Conservation (phyloP, 1,140 invertebrate genomes). For the Octopus bimaculoides region DNA sequence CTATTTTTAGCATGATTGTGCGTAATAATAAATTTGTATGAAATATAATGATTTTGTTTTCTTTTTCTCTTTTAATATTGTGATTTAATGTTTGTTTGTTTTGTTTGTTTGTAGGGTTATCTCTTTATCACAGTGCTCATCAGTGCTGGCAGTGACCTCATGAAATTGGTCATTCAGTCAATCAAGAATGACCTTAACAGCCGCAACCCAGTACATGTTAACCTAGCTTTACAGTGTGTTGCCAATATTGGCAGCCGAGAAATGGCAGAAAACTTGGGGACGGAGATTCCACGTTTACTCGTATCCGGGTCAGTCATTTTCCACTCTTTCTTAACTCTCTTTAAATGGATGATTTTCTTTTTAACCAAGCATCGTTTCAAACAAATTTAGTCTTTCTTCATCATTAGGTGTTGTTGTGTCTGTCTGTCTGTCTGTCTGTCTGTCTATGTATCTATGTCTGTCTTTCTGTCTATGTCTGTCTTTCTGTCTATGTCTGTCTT, state of each 20-base stretch:
- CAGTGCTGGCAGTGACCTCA: conserved; percentile 98
- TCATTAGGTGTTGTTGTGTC: not conserved
- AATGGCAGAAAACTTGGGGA: conserved; percentile 98
- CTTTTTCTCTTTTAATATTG: not conserved
- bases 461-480: too few relatives aligned
- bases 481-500: too few relatives aligned
- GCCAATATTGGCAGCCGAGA: conserved; percentile 99
- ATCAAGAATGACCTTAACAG: conserved; percentile 98
- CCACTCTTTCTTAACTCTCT: not conserved
- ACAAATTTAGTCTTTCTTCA: too few relatives aligned
- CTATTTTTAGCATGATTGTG: too few relatives aligned
- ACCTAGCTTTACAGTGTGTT: conserved; percentile 98
- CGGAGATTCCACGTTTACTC: conserved; percentile 96
- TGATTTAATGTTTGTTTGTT: not conserved
- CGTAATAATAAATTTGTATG: too few relatives aligned
- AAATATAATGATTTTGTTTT: not conserved
- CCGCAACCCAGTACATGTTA: conserved; percentile 97
- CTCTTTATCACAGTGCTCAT: conserved; percentile 99
- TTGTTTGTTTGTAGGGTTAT: conserved; percentile 76
- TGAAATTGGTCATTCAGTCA: conserved; percentile 98
- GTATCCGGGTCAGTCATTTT: conserved; percentile 85
- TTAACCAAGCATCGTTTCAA: too few relatives aligned
- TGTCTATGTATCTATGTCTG: too few relatives aligned
- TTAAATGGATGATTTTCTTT: too few relatives aligned
- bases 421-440: too few relatives aligned